Conservation (phyloP, 2,888 invertebrate species). For the Apamea epomidion region DNA sequence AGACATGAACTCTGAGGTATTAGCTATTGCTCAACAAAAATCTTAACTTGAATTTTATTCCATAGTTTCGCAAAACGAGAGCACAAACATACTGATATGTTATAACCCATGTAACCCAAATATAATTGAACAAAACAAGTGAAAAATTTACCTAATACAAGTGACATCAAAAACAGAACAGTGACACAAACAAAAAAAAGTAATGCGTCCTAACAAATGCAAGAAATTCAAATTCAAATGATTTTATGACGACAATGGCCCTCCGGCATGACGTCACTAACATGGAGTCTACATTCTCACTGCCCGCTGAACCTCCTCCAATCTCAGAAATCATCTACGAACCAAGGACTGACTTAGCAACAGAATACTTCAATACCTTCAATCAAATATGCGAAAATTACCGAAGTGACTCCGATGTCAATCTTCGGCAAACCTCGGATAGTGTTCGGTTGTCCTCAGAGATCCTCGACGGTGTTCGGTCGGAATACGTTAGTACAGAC, state of each 20-base stretch:
- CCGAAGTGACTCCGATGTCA: slow-evolving; percentile 80
- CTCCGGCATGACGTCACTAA: slow-evolving; percentile 80
- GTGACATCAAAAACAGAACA: slow-evolving; percentile 47
- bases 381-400: slow-evolving; percentile 87
- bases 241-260: slow-evolving; percentile 77
- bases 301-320: slow-evolving; percentile 91
- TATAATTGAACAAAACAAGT: slow-evolving; percentile 22
- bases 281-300: slow-evolving; percentile 86
- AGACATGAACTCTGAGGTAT: not conserved
- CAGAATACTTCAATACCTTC: slow-evolving; percentile 88
- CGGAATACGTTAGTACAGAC: slow-evolving; percentile 78
- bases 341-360: slow-evolving; percentile 82
- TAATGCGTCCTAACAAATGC: slow-evolving; percentile 80
- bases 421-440: slow-evolving; percentile 85
- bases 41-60: not conserved
- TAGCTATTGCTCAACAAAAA: not conserved
- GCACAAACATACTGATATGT: slow-evolving; percentile 6
- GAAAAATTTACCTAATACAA: slow-evolving; percentile 31
- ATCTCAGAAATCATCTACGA: slow-evolving; percentile 82
- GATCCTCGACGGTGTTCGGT: slow-evolving; percentile 81
- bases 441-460: slow-evolving; percentile 83
- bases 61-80: slow-evolving; percentile 18
- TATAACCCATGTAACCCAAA: slow-evolving; percentile 14
- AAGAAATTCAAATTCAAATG: slow-evolving; percentile 84
- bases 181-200: slow-evolving; percentile 65